Conservation (phyloP, 2,113 vertebrate genomes). For the Numenius arquata region DNA sequence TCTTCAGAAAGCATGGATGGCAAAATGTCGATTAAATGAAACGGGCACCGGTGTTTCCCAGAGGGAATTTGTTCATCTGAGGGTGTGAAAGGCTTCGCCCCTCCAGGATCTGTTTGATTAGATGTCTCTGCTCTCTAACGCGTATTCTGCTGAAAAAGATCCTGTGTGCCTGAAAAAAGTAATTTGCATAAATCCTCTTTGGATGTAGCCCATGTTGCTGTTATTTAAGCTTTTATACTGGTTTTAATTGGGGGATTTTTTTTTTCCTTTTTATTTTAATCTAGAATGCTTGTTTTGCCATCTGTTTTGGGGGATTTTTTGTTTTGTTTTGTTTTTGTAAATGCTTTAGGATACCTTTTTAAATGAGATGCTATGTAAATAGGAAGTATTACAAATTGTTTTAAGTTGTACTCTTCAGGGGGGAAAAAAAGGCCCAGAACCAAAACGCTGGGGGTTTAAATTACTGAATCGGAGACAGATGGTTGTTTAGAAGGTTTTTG, state of each 20-base stretch:
- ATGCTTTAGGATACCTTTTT: not conserved
- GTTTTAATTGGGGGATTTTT: not conserved
- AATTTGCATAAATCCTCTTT: slow-evolving; percentile 15
- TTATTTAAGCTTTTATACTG: not conserved
- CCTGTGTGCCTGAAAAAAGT: not conserved
- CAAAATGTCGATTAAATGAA: not conserved
- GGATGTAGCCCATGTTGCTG: not conserved
- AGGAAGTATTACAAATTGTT: not conserved
- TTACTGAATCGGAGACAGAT: not conserved
- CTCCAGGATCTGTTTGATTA: not conserved
- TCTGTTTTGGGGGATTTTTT: not conserved
- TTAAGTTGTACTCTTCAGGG: not conserved
- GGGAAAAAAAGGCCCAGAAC: not conserved
- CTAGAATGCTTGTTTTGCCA: slow-evolving; percentile 12
- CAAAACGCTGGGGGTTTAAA: not conserved
- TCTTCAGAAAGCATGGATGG: not conserved
- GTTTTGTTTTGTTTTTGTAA: not conserved
- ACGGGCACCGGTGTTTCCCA: not conserved
- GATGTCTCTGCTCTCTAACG: not conserved
- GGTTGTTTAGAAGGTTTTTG: not conserved
- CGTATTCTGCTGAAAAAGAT: not conserved
- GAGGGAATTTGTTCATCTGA: not conserved
- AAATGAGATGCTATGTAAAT: not conserved
- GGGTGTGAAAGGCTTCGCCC: not conserved
- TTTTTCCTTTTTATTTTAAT: not conserved